Conservation (phyloP, 2,888 invertebrate species). For the Taphrorychus bicolor region DNA sequence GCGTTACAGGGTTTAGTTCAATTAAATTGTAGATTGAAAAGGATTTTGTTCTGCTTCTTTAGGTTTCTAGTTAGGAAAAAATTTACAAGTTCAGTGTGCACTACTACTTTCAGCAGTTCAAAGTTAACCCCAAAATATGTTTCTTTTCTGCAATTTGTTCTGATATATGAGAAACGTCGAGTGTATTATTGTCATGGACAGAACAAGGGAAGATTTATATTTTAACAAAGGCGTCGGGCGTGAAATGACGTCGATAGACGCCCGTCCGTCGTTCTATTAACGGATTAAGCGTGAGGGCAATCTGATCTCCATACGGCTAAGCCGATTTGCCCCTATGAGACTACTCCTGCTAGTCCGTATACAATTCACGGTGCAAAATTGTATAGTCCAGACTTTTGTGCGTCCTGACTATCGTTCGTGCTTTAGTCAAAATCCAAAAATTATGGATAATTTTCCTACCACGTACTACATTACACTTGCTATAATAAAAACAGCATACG, state of each 20-base stretch:
- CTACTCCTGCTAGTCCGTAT: constrained; percentile 16
- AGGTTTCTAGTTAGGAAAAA: too few species aligned
- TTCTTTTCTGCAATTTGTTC: too few species aligned
- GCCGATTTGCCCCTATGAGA: constrained; percentile 47
- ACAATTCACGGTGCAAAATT: not conserved
- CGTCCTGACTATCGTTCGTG: too few species aligned
- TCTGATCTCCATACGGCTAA: constrained; percentile 57
- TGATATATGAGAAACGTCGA: not conserved
- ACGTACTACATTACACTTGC: too few species aligned
- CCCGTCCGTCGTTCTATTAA: constrained; percentile 54
- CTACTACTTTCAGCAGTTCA: too few species aligned
- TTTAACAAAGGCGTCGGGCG: constrained; percentile 55
- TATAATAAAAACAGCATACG: too few species aligned
- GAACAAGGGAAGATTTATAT: constrained; percentile 48
- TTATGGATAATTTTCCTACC: too few species aligned
- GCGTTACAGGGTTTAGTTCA: not conserved
- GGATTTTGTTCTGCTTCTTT: not conserved
- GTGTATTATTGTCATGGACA: not conserved
- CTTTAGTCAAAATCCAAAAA: too few species aligned
- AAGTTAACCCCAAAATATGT: too few species aligned
- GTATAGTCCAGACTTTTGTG: not conserved
- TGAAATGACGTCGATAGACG: constrained; percentile 57
- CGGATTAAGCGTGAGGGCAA: constrained; percentile 55
- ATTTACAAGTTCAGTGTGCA: too few species aligned
- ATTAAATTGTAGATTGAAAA: not conserved